Conservation (phyloP, 2,113 vertebrate genomes). For the Bucco capensis region DNA sequence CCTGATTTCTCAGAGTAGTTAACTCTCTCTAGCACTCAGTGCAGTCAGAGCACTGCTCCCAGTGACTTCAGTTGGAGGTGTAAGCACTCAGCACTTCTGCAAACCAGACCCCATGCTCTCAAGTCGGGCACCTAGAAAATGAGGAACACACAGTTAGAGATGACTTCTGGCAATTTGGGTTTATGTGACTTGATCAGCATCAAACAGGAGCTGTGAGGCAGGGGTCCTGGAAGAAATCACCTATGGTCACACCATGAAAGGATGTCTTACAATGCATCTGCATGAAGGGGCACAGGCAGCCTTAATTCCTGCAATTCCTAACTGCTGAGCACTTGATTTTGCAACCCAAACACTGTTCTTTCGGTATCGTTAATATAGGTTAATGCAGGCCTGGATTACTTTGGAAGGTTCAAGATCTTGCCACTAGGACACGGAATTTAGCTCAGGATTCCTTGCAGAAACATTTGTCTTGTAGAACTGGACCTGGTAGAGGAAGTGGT, state of each 20-base stretch:
- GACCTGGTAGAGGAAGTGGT: not conserved
- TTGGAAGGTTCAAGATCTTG: not conserved
- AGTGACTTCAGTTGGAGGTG: slow-evolving; percentile 58
- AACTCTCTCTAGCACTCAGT: slow-evolving; percentile 47
- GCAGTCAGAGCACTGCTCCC: slow-evolving; percentile 55
- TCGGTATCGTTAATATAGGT: not conserved
- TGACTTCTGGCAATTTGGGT: not conserved
- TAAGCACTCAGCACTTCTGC: slow-evolving; percentile 61
- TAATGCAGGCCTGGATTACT: not conserved
- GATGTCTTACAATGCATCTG: not conserved
- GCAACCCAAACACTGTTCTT: not conserved
- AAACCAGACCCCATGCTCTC: slow-evolving; percentile 64
- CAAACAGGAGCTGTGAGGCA: not conserved
- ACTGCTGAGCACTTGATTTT: not conserved
- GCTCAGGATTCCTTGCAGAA: not conserved
- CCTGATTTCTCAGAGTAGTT: slow-evolving; percentile 41
- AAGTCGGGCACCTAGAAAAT: slow-evolving; percentile 62
- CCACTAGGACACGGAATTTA: not conserved
- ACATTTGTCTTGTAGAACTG: not conserved
- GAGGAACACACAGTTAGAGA: slow-evolving; percentile 61
- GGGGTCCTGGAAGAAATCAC: not conserved
- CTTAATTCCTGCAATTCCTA: slow-evolving; percentile 59
- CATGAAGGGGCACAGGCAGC: slow-evolving; percentile 13
- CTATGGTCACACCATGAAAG: not conserved
- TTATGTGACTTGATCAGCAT: slow-evolving; percentile 15